A percentile compares a stretch with the other conserved stretches of the same genome.
Evolutionary conservation across 2,888 invertebrate species (phyloP).

Genomic region (Lycaena phlaeas): DNA sequence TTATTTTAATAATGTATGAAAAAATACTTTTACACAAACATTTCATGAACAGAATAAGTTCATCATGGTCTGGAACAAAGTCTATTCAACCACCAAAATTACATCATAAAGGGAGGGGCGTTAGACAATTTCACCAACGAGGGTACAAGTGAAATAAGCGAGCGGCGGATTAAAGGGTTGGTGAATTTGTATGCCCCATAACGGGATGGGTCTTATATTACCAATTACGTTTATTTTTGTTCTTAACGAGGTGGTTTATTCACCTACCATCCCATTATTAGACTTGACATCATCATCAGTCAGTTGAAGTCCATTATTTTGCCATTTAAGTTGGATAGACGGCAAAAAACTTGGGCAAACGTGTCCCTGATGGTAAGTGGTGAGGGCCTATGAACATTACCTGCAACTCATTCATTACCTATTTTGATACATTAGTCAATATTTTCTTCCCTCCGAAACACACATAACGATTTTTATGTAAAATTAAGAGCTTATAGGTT

Average conservation of each 20-base stretch:
- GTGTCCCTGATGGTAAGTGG: too few species aligned
- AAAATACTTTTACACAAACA: too few species aligned
- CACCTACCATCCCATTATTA: constrained; percentile 16
- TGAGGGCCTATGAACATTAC: too few species aligned
- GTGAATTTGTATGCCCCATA: constrained; percentile 66
- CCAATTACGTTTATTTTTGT: constrained; percentile 59
- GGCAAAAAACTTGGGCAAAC: too few species aligned
- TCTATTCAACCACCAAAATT: constrained; percentile 37
- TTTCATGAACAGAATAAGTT: too few species aligned
- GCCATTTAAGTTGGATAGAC: neutral
- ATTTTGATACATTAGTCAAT: too few species aligned
- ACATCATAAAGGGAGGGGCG: constrained; percentile 46
- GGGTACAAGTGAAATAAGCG: constrained; percentile 70
- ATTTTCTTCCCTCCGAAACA: too few species aligned
- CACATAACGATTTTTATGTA: too few species aligned
- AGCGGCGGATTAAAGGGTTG: constrained; percentile 68
- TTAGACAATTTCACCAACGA: constrained; percentile 46
- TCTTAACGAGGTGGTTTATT: constrained; percentile 21
- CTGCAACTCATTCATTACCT: too few species aligned
- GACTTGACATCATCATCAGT: neutral
- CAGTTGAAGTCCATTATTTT: neutral
- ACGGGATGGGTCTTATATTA: constrained; percentile 58
- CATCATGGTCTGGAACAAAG: constrained; percentile 18
- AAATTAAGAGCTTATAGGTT: too few species aligned
- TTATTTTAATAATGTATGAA: too few species aligned